Conservation (phyloP, 2,888 invertebrate genomes). For the Ligdia adustata region DNA sequence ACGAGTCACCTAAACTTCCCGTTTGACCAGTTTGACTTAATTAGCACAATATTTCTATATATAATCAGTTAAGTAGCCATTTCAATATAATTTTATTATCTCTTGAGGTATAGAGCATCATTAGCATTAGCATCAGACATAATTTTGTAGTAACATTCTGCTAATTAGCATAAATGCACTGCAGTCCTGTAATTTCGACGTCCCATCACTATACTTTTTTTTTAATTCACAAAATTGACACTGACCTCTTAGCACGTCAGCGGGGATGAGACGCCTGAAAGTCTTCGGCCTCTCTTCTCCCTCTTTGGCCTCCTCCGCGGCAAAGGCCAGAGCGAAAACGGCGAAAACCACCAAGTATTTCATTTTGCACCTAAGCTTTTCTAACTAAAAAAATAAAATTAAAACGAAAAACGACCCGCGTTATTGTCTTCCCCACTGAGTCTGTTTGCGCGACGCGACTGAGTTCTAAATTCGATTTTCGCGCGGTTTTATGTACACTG, state of each 20-base stretch:
- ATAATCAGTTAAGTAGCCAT: too few relatives aligned
- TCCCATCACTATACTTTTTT: not conserved
- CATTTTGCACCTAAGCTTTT: conserved; percentile 70
- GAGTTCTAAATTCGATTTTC: conserved; percentile 52
- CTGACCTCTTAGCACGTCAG: conserved; percentile 95
- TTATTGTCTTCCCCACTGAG: conserved; percentile 28
- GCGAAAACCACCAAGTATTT: conserved; percentile 81
- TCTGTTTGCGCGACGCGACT: conserved; percentile 65
- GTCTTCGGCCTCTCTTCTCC: conserved; percentile 87
- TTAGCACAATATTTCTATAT: too few relatives aligned
- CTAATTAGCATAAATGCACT: conserved; percentile 10
- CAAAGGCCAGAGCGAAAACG: conserved; percentile 80
- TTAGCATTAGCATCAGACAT: too few relatives aligned
- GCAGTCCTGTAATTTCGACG: conserved; percentile 1
- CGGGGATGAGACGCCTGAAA: conserved; percentile 93
- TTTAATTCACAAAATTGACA: conserved; percentile 38
- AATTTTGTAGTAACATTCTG: too few relatives aligned
- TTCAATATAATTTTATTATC: too few relatives aligned
- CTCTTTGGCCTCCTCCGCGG: conserved; percentile 82
- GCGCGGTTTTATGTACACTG: conserved; percentile 65
- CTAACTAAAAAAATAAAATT: conserved; percentile 46
- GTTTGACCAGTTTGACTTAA: too few relatives aligned
- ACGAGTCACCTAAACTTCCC: too few relatives aligned
- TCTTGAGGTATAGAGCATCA: too few relatives aligned
- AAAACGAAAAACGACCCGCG: conserved; percentile 55